Base-by-base conservation (phyloP, 2,113 vertebrate genomes). In the Ovis aries region DNA sequence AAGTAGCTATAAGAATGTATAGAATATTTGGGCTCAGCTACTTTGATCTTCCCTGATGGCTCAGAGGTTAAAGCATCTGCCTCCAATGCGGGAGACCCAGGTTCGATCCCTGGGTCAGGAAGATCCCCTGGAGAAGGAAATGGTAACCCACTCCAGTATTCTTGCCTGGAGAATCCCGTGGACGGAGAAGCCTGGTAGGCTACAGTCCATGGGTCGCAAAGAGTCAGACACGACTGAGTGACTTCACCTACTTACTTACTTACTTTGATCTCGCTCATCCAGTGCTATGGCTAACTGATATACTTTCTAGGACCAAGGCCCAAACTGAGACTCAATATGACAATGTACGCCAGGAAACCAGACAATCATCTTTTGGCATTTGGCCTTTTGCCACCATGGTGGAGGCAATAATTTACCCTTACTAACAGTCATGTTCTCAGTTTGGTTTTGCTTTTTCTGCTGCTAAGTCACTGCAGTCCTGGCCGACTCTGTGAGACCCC, bases 181-280 rank as follows among this genome's bases (percentile, higher is more conserved):
- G 53, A 55, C 0, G 17, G 53, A 55, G 53, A 8, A 21, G 53
- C 19, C 53, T 55, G 53, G 19, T 55, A 21, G 53, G 53, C 53
- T 55, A 21, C 53, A 55, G 19, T 55, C 53, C 7, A 55, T 0
- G 53, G 19, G 53, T 55, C 7, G 7, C 53, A 55, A 53, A 53
- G 19, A 21, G 53, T 55, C 0, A 0, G 53, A 55, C 53, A 21
- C 0, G 19, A 8, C 19, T 21, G 53, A 55, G 19, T 3, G 3
- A 55, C 53, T 55, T 55, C 19, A 21, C 53, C 21, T 21, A 21
- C 19, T 55, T 21, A 21, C 19, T 55, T 57, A 21, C 19, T 55
- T 57, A 45, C 13, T 52, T 87, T 25, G 33, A 50, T 14, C 17
- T 71, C 40, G 40, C 7, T 17, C 36, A 25, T 16, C 60, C 59